phyloP scores from a whole-genome alignment of 2,113 vertebrate species.

The Epinephelus lanceolatus region DNA sequence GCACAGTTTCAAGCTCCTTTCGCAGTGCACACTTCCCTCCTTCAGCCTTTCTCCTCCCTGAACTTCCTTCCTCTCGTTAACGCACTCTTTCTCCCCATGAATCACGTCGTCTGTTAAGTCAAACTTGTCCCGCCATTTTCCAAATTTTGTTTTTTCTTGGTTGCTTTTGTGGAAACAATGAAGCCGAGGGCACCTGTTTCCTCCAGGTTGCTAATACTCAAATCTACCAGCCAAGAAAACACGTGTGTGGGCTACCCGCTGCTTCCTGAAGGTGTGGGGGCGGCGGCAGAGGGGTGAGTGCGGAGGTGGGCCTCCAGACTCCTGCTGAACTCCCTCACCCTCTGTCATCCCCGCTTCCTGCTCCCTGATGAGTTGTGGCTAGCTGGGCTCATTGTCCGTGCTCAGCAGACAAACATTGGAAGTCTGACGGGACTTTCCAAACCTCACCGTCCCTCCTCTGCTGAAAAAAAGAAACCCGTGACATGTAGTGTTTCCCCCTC shows the following conservation, averaged over 20 bases:
- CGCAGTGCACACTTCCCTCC: conserved; percentile 19
- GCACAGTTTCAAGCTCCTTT: neutral
- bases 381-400: conserved; percentile 51
- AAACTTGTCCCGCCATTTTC: conserved; percentile 27
- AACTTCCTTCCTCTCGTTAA: conserved; percentile 78
- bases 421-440: conserved; percentile 76
- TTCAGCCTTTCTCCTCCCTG: conserved; percentile 54
- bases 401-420: conserved; percentile 68
- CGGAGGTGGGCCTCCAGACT: conserved; percentile 38
- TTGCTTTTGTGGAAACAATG: conserved; percentile 75
- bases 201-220: conserved; percentile 45
- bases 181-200: conserved; percentile 81
- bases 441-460: neutral
- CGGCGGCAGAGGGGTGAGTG: neutral
- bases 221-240: conserved; percentile 30
- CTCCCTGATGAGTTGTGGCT: conserved; percentile 66
- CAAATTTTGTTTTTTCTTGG: conserved; percentile 32
- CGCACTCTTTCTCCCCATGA: conserved; percentile 55
- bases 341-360: conserved; percentile 73
- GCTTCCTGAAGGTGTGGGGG: conserved; percentile 58
- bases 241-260: conserved; percentile 33
- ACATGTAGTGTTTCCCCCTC: neutral
- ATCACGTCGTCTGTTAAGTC: conserved; percentile 58
- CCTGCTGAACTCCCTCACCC: conserved; percentile 75
- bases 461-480: neutral